Evolutionary conservation across 2,888 invertebrate species (phyloP).

Genomic region (Rhorus exstirpatorius): DNA sequence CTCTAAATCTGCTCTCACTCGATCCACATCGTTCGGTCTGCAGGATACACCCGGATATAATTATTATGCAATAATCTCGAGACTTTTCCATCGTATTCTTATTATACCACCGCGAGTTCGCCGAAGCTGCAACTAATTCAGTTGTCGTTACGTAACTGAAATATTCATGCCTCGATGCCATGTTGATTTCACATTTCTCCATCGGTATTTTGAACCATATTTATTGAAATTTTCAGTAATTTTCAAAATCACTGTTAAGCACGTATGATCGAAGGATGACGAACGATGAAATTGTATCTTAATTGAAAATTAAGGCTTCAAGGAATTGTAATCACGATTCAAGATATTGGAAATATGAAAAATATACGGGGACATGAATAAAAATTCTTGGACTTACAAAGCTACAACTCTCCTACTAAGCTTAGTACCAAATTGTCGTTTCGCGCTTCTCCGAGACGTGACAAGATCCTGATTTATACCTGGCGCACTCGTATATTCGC

Average conservation of each 20-base stretch:
- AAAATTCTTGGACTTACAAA: slow-evolving; percentile 13
- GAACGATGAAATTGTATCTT: neutral
- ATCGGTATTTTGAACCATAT: too few relatives aligned
- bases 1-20: neutral
- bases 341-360: slow-evolving; percentile 1
- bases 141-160: too few relatives aligned
- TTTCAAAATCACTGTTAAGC: neutral
- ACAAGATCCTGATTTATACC: slow-evolving; percentile 78
- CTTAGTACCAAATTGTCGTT: slow-evolving; percentile 24
- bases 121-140: too few relatives aligned
- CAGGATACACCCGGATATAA: neutral
- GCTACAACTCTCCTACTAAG: neutral
- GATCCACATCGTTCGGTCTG: slow-evolving; percentile 9
- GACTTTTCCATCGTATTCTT: slow-evolving; percentile 47
- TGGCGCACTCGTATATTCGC: slow-evolving; percentile 61
- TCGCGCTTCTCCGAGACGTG: slow-evolving; percentile 57
- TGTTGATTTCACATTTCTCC: too few relatives aligned
- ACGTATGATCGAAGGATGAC: neutral
- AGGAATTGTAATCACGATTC: neutral
- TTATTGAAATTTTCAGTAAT: neutral
- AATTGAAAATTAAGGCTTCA: slow-evolving; percentile 2
- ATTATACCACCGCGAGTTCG: too few relatives aligned
- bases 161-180: neutral
- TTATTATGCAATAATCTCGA: slow-evolving; percentile 65
- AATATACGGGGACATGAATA: neutral